phyloP scores from a whole-genome alignment of 2,113 vertebrate species.

The Colinus virginianus region DNA sequence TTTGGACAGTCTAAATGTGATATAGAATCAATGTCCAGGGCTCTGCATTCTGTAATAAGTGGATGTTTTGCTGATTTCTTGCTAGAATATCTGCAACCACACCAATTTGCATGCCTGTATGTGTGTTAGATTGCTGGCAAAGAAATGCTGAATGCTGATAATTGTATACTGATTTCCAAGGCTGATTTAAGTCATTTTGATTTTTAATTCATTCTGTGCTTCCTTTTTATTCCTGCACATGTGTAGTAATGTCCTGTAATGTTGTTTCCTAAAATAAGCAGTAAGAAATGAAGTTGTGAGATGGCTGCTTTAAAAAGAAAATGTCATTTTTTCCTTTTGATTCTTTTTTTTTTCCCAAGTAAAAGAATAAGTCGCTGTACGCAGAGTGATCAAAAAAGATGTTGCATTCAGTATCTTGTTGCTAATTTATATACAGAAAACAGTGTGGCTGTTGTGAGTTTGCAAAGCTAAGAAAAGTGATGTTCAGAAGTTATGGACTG shows the following conservation, averaged over 20 bases:
- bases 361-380: slow-evolving; percentile 34
- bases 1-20: slow-evolving; percentile 53
- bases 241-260: slow-evolving; percentile 68
- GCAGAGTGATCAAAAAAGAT: neutral
- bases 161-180: slow-evolving; percentile 66
- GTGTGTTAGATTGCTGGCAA: slow-evolving; percentile 71
- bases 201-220: slow-evolving; percentile 72
- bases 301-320: slow-evolving; percentile 47
- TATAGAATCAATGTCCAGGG: slow-evolving; percentile 59
- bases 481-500: neutral
- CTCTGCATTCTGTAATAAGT: slow-evolving; percentile 55
- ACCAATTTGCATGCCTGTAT: slow-evolving; percentile 64
- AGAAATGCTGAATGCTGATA: slow-evolving; percentile 70
- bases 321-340: slow-evolving; percentile 23
- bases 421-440: slow-evolving; percentile 14
- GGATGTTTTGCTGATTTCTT: slow-evolving; percentile 69
- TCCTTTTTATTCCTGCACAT: slow-evolving; percentile 71
- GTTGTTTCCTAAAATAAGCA: slow-evolving; percentile 67
- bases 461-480: neutral
- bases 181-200: slow-evolving; percentile 72
- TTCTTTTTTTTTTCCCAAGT: neutral
- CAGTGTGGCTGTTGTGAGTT: neutral
- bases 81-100: slow-evolving; percentile 60
- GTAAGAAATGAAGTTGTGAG: slow-evolving; percentile 44
- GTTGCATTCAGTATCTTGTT: neutral